Percentiles rank a stretch among this genome's conserved stretches.
Conservation (phyloP, 2,113 vertebrate genomes). For the Dicaeum eximium region DNA sequence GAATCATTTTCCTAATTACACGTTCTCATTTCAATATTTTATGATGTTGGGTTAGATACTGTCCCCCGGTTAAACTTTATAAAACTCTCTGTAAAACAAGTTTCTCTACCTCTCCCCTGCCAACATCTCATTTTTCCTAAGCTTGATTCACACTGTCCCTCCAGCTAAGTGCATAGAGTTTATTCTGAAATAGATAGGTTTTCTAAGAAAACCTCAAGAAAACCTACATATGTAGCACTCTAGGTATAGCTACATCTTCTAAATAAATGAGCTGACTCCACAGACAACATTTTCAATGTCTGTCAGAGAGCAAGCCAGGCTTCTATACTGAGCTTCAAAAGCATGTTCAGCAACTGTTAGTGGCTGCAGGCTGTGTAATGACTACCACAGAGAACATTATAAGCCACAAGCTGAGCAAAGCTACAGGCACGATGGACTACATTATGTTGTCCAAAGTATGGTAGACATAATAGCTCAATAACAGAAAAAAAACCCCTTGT, state of each 20-base stretch:
- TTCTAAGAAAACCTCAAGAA: neutral
- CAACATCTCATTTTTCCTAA: neutral
- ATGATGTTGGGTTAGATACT: neutral
- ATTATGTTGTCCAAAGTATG: neutral
- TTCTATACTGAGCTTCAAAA: neutral
- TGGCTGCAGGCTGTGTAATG: slow-evolving; percentile 3
- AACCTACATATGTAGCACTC: neutral
- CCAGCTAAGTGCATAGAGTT: neutral
- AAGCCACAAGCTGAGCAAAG: neutral
- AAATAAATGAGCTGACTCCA: neutral
- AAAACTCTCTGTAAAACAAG: neutral
- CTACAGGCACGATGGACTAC: neutral
- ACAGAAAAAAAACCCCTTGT: neutral
- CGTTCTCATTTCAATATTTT: slow-evolving; percentile 1
- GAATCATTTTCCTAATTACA: neutral
- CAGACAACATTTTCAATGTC: neutral
- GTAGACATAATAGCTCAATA: neutral
- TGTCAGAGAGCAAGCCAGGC: neutral
- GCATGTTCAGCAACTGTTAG: neutral
- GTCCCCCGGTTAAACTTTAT: neutral
- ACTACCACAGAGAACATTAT: neutral
- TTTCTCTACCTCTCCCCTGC: neutral
- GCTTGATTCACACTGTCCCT: neutral
- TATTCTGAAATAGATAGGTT: neutral
- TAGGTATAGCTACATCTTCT: neutral